Conservation (phyloP, 2,888 invertebrate species). For the Agrotis segetum region DNA sequence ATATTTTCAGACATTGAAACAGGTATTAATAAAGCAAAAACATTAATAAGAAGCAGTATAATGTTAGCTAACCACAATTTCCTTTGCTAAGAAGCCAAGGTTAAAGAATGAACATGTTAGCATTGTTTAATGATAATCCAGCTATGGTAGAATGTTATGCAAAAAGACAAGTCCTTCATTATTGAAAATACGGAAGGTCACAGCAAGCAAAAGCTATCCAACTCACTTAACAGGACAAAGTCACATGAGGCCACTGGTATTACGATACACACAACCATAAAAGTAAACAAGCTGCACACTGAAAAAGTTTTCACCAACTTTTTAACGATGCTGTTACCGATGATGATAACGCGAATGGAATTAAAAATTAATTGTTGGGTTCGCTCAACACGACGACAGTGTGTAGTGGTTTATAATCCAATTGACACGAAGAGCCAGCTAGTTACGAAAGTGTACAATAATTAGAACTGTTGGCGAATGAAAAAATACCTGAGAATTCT, state of each 20-base stretch:
- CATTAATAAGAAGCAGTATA: not conserved
- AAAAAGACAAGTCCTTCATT: not conserved
- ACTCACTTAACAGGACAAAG: conserved; percentile 28
- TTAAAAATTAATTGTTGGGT: conserved; percentile 34
- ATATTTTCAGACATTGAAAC: not conserved
- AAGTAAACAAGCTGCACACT: conserved; percentile 47
- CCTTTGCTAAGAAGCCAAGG: not conserved
- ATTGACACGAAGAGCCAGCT: conserved; percentile 85
- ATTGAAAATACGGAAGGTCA: conserved; percentile 16
- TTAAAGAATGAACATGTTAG: not conserved
- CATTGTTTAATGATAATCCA: not conserved
- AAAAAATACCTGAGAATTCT: conserved; percentile 90
- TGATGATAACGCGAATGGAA: conserved; percentile 28
- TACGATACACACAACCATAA: conserved; percentile 63
- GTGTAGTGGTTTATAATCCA: conserved; percentile 71
- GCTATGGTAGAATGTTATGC: not conserved
- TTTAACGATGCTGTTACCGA: conserved; percentile 13
- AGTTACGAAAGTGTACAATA: conserved; percentile 87
- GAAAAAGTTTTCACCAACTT: conserved; percentile 23
- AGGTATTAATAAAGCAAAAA: not conserved
- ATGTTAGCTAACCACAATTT: not conserved
- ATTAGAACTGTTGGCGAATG: conserved; percentile 87
- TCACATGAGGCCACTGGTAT: conserved; percentile 51
- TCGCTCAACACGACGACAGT: conserved; percentile 58
- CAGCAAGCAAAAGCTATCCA: conserved; percentile 1